These are phyloP conservation scores for Caenorhabditis sp. DNA, from an alignment of 2,888 invertebrate species.

Conservation along the genomic window DNA sequence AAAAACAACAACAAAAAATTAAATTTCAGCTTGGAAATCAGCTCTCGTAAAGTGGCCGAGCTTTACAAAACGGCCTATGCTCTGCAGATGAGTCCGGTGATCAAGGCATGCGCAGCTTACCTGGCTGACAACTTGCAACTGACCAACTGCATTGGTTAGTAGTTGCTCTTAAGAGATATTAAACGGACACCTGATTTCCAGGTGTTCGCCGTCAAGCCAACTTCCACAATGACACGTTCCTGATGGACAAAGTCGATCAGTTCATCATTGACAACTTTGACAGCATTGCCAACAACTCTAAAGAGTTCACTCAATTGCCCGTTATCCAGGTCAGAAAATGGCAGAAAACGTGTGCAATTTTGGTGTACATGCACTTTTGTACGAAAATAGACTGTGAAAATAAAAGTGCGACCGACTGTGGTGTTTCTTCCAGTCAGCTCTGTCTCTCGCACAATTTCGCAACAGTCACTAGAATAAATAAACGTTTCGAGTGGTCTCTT, in stretches of 20 bases:
- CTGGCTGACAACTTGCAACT: conserved; percentile 87
- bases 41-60: conserved; percentile 87
- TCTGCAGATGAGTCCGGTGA: conserved; percentile 88
- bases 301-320: conserved; percentile 81
- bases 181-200: conserved; percentile 48
- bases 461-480: background rate
- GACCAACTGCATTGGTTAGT: conserved; percentile 85
- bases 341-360: too few relatives aligned
- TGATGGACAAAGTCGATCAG: conserved; percentile 78
- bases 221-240: conserved; percentile 78
- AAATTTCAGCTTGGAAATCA: conserved; percentile 85
- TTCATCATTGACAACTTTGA: conserved; percentile 79
- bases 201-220: conserved; percentile 82
- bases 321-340: conserved; percentile 76
- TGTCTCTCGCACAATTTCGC: background rate
- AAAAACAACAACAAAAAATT: too few relatives aligned
- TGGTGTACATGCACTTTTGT: background rate
- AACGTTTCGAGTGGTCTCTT: too few relatives aligned
- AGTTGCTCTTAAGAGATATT: background rate
- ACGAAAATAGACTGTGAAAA: background rate
- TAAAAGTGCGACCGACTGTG: background rate
- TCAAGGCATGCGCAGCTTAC: conserved; percentile 88
- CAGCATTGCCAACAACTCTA: conserved; percentile 73
- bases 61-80: conserved; percentile 90
- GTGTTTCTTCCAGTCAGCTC: conserved; percentile 8